Percentiles rank a stretch among this genome's conserved stretches.
phyloP scores from a whole-genome alignment of 2,113 vertebrate species.

The Ornithorhynchus anatinus region DNA sequence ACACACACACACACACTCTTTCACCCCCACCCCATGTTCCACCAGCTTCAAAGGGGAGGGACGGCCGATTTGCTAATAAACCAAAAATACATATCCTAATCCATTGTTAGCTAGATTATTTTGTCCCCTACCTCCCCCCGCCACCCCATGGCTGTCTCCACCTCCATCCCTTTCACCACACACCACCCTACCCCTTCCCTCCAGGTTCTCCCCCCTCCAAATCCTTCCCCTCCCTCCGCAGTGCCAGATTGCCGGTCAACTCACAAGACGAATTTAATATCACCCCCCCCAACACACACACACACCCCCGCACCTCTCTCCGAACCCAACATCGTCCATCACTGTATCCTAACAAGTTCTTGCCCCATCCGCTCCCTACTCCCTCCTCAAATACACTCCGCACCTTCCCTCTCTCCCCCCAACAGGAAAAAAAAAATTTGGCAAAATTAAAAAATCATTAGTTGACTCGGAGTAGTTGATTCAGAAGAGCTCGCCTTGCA shows the following conservation, averaged over 20 bases:
- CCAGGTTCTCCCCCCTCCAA: fast-evolving
- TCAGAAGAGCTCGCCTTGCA: conserved; percentile 82
- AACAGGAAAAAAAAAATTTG: background rate
- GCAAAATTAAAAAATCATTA: conserved; percentile 72
- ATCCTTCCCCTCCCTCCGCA: background rate
- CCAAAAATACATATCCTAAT: background rate
- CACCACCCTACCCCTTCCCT: background rate
- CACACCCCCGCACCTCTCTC: background rate
- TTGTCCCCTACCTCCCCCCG: too few species aligned
- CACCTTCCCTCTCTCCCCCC: background rate
- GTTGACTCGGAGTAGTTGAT: conserved; percentile 74
- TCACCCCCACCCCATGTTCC: too few species aligned
- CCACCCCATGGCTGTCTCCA: too few species aligned
- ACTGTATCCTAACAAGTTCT: background rate
- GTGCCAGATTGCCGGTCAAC: background rate
- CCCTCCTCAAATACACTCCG: background rate
- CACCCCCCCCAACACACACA: background rate
- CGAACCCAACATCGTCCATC: too few species aligned
- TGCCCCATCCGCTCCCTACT: background rate
- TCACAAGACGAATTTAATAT: background rate
- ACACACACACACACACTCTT: too few species aligned
- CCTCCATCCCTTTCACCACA: too few species aligned
- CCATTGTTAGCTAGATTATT: background rate
- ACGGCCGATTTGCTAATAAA: background rate
- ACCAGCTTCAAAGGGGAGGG: background rate